Evolutionary conservation across 2,888 invertebrate genomes (phyloP).

Genomic region (Perizoma affinitatum): DNA sequence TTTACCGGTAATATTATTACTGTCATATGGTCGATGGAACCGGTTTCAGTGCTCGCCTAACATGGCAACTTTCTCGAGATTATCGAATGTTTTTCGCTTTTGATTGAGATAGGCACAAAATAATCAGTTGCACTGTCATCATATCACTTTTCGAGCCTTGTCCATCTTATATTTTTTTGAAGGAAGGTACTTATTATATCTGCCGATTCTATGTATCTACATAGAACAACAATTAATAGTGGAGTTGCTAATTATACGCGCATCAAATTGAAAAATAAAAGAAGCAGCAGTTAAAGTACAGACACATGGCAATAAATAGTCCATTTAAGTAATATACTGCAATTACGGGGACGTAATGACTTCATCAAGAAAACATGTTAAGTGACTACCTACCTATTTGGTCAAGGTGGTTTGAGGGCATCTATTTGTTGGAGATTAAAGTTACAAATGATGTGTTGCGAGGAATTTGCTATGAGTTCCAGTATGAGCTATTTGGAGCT

Average conservation of each 20-base stretch:
- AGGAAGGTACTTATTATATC: no score
- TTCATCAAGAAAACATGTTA: conserved; percentile 4
- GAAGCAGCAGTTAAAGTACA: conserved; percentile 8
- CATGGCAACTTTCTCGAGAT: conserved; percentile 68
- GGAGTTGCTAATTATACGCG: conserved; percentile 11
- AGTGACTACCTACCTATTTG: not conserved
- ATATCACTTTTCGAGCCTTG: not conserved
- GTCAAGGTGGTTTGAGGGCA: conserved; percentile 2
- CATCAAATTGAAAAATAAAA: conserved; percentile 9
- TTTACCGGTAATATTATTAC: conserved; percentile 56
- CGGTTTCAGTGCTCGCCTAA: conserved; percentile 61
- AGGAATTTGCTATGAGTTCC: no score
- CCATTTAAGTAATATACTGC: conserved; percentile 13
- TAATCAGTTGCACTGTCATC: no score
- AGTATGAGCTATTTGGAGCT: no score
- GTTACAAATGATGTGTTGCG: no score
- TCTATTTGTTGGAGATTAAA: not conserved
- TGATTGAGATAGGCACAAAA: conserved; percentile 30
- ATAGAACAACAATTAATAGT: not conserved
- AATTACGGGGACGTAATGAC: conserved; percentile 12
- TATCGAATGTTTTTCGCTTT: conserved; percentile 51
- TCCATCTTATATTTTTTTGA: no score
- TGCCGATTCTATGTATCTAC: no score
- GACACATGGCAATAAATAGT: conserved; percentile 1
- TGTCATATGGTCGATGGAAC: conserved; percentile 61